Percentiles rank a stretch among this genome's conserved stretches.
These are phyloP conservation scores for Falco novaeseelandiae DNA, from an alignment of 2,797 vertebrate species.

Conservation along the genomic window DNA sequence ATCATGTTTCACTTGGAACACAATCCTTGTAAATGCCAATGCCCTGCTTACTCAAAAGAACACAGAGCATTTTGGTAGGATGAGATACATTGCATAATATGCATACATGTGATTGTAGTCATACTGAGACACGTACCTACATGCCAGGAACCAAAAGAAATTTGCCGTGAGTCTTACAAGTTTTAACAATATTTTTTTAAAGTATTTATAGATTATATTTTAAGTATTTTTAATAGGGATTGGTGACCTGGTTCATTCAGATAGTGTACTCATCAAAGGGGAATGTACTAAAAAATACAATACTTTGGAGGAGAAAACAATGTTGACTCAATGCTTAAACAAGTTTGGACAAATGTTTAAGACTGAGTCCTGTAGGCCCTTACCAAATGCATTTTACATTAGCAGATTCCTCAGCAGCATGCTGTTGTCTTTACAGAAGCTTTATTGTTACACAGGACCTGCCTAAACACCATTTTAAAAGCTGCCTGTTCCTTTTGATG, in stretches of 20 bases:
- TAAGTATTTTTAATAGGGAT: background rate
- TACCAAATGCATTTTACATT: background rate
- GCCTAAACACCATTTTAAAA: slow-evolving; percentile 77
- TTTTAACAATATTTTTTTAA: background rate
- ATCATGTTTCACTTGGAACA: slow-evolving; percentile 48
- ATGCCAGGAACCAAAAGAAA: slow-evolving; percentile 32
- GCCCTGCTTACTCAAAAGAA: slow-evolving; percentile 51
- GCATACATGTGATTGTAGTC: slow-evolving; percentile 44
- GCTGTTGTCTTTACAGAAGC: slow-evolving; percentile 28
- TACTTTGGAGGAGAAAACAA: background rate
- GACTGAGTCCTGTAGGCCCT: slow-evolving; percentile 7
- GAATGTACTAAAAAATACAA: background rate
- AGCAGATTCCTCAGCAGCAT: slow-evolving; percentile 27
- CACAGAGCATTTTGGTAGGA: background rate
- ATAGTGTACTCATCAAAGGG: background rate
- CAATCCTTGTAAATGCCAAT: slow-evolving; percentile 24
- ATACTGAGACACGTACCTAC: slow-evolving; percentile 28
- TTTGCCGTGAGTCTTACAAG: background rate
- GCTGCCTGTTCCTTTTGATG: slow-evolving; percentile 80
- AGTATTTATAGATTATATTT: background rate
- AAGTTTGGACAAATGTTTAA: slow-evolving; percentile 33
- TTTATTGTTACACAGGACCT: slow-evolving; percentile 67
- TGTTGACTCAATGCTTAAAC: slow-evolving; percentile 51
- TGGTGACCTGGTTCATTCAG: background rate
- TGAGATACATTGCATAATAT: slow-evolving; percentile 36